Evolutionary conservation across 1,140 invertebrate species (phyloP), one percentile per base, ranked within the genome.

Genomic region (Drosophila mayri): DNA sequence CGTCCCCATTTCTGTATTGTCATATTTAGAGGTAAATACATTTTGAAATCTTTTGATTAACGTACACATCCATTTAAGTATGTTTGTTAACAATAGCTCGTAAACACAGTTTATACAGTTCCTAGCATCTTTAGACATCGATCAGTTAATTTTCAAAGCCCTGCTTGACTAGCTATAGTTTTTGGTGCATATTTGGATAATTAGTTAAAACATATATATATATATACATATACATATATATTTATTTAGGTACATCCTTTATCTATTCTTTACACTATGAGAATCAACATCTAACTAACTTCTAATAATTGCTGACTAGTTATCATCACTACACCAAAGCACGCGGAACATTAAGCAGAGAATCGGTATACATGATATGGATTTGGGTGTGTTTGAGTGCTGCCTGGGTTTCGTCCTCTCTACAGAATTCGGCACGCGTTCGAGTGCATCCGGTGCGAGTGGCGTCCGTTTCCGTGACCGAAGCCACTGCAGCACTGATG

Each of bases 401-500:
- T 25, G 28, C 28, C 10, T 12, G 18, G 11, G 16, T 8, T 16
- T 2, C 32, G 10, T 5, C 14, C 50, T 38, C 65, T 79, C 57
- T 93, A 93, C 32, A 93, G 73, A 28, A 93, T 73, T 9, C 67
- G 58, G 62, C 92, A 93, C 49, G 92, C 92, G 54, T 92, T 92
- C 8, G 92, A 92, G 76, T 93, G 92, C 79, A 92, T 90, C 46
- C 91, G 79, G 74, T 93, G 91, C 55, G 91, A 85, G 50, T 92
- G 91, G 28, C 92, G 79, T 6, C 91, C 90, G 74, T 92, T 92
- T n/a, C 81, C 79, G 54, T 93, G 91, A 3, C 85, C 76, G 54
- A 90, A 90, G 8, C 90, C 92, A 11, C 82, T 76, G 79, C 92
- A 93, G 74, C 92, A 93, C 55, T 92, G 92, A 73, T 93, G 92